phyloP scores from a whole-genome alignment of 2,113 vertebrate species.

The Macrotis lagotis region DNA sequence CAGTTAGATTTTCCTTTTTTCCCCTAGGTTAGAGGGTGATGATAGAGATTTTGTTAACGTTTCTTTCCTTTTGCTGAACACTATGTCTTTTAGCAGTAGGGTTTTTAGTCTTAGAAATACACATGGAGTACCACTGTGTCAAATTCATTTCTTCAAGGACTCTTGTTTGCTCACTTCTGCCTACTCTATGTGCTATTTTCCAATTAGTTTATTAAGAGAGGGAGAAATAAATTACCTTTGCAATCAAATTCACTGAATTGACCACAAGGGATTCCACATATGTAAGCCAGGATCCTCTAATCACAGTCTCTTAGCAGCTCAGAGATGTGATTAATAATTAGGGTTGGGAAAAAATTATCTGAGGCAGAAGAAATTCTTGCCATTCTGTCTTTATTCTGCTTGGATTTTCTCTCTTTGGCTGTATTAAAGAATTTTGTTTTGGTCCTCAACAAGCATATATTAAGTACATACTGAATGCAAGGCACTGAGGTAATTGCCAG shows the following conservation, averaged over 20 bases:
- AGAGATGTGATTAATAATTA: not conserved
- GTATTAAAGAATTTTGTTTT: not conserved
- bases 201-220: conserved; percentile 28
- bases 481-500: not conserved
- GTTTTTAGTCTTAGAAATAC: conserved; percentile 31
- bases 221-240: conserved; percentile 52
- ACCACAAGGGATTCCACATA: conserved; percentile 16
- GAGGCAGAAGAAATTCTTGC: not conserved
- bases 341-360: not conserved
- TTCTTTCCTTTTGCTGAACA: conserved; percentile 41
- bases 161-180: conserved; percentile 42
- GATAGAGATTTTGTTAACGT: conserved; percentile 29
- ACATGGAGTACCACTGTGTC: conserved; percentile 21
- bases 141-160: conserved; percentile 26
- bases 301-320: conserved; percentile 6
- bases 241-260: conserved; percentile 45
- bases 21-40: conserved; percentile 1
- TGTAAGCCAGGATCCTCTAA: conserved; percentile 19
- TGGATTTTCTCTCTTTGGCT: not conserved
- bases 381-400: not conserved
- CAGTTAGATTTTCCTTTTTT: conserved; percentile 21
- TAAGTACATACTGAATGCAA: not conserved
- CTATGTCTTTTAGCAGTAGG: conserved; percentile 46
- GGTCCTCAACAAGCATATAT: not conserved
- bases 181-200: conserved; percentile 33